phyloP scores from a whole-genome alignment of 2,797 vertebrate genomes.

The Silurus aristotelis region DNA sequence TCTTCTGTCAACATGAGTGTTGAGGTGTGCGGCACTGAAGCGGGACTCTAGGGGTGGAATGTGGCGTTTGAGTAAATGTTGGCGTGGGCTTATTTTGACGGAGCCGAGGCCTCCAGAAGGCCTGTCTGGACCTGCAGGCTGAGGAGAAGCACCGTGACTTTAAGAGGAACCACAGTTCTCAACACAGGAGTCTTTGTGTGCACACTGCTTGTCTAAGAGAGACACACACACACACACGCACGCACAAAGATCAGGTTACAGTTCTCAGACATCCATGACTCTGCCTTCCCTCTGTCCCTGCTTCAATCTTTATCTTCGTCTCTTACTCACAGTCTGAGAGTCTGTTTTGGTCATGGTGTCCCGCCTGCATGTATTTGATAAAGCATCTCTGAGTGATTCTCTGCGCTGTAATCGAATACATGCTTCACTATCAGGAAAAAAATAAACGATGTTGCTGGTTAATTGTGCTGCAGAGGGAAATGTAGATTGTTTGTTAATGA shows the following conservation, averaged over 20 bases:
- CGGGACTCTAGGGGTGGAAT: slow-evolving; percentile 51
- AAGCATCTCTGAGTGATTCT: slow-evolving; percentile 32
- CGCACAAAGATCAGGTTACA: slow-evolving; percentile 65
- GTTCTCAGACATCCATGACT: slow-evolving; percentile 47
- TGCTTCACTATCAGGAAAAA: slow-evolving; percentile 63
- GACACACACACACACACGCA: slow-evolving; percentile 42
- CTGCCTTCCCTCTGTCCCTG: slow-evolving; percentile 34
- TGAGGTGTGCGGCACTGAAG: slow-evolving; percentile 32
- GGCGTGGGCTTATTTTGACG: slow-evolving; percentile 52
- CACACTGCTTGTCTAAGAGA: slow-evolving; percentile 43
- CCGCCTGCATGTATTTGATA: slow-evolving; percentile 49
- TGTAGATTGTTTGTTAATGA: background rate
- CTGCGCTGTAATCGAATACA: slow-evolving; percentile 32
- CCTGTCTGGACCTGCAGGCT: slow-evolving; percentile 52
- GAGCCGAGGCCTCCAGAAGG: slow-evolving; percentile 34
- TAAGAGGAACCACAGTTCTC: slow-evolving; percentile 46
- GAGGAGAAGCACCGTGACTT: slow-evolving; percentile 34
- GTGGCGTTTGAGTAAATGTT: slow-evolving; percentile 45
- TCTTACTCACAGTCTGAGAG: slow-evolving; percentile 42
- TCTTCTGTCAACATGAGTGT: background rate
- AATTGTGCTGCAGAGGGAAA: background rate
- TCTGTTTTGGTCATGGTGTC: slow-evolving; percentile 47
- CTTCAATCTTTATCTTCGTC: slow-evolving; percentile 40
- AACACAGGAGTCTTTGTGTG: slow-evolving; percentile 47
- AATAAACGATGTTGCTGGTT: slow-evolving; percentile 22